These are phyloP conservation scores for Ochropleura plecta DNA, from an alignment of 2,888 invertebrate species.

Conservation along the genomic window DNA sequence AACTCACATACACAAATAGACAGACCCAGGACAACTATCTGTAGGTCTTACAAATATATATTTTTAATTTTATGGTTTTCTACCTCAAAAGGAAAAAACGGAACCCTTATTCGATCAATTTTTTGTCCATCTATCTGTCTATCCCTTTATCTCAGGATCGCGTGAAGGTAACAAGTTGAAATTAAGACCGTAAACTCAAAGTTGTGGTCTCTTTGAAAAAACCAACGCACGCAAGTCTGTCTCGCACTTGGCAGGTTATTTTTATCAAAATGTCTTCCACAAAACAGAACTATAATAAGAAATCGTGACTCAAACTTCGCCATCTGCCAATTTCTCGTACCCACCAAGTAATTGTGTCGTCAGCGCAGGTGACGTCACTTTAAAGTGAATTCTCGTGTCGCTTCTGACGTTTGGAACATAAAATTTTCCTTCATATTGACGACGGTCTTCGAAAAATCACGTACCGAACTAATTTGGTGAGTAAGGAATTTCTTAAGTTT, in stretches of 20 bases:
- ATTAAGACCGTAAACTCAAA: no score
- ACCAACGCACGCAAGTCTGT: no score
- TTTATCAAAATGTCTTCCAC: not conserved
- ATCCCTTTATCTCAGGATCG: no score
- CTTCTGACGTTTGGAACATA: conserved; percentile 53
- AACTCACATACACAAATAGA: not conserved
- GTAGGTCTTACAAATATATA: no score
- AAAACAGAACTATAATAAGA: conserved; percentile 12
- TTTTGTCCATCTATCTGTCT: no score
- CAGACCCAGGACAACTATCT: no score
- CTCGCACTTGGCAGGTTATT: no score
- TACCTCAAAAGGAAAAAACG: no score
- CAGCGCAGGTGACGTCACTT: conserved; percentile 56
- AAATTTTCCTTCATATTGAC: conserved; percentile 56
- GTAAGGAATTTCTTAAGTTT: conserved; percentile 16
- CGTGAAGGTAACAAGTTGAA: no score
- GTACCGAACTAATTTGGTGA: conserved; percentile 19
- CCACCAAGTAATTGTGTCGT: conserved; percentile 47
- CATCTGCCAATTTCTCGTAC: conserved; percentile 34
- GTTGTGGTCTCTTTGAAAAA: no score
- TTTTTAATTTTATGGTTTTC: no score
- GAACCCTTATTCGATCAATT: no score
- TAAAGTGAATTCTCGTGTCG: conserved; percentile 61
- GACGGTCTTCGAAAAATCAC: conserved; percentile 43
- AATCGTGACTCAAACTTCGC: conserved; percentile 22